A percentile compares a stretch with the other conserved stretches of the same genome.
These are phyloP conservation scores for Protosalanx chinensis DNA, from an alignment of 2,797 vertebrate genomes.

Conservation along the genomic window DNA sequence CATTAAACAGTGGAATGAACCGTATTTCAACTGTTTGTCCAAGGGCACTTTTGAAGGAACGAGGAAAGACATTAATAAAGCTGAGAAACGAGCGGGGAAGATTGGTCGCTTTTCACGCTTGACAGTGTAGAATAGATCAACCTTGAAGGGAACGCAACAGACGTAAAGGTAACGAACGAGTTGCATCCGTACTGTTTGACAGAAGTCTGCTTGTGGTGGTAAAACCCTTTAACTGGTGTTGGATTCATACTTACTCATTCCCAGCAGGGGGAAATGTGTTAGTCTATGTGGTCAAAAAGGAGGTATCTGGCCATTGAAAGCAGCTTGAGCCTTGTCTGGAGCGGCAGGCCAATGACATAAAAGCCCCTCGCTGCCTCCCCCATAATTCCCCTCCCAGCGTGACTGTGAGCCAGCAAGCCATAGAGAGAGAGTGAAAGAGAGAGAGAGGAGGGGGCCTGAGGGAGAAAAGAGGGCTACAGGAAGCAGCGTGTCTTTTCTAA, in stretches of 20 bases:
- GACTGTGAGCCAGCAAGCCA: conserved; percentile 21
- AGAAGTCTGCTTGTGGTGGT: neutral
- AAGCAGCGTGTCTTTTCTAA: conserved; percentile 33
- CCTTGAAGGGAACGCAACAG: conserved; percentile 1
- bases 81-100: neutral
- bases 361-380: conserved; percentile 15
- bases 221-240: conserved; percentile 3
- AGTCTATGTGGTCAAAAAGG: neutral
- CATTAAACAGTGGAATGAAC: neutral
- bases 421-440: neutral
- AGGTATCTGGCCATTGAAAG: conserved; percentile 15
- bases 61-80: neutral
- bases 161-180: neutral
- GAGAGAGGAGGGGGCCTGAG: neutral
- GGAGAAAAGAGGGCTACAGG: conserved; percentile 29
- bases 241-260: conserved; percentile 1
- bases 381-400: conserved; percentile 21
- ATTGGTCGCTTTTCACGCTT: neutral
- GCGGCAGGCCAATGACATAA: conserved; percentile 14
- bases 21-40: neutral
- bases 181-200: neutral
- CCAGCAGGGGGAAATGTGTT: neutral
- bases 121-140: neutral
- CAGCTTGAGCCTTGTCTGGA: conserved; percentile 4
- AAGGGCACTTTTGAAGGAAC: neutral